Base-by-base conservation (phyloP, 1,140 invertebrate species). In the Agraylea sexmaculata region DNA sequence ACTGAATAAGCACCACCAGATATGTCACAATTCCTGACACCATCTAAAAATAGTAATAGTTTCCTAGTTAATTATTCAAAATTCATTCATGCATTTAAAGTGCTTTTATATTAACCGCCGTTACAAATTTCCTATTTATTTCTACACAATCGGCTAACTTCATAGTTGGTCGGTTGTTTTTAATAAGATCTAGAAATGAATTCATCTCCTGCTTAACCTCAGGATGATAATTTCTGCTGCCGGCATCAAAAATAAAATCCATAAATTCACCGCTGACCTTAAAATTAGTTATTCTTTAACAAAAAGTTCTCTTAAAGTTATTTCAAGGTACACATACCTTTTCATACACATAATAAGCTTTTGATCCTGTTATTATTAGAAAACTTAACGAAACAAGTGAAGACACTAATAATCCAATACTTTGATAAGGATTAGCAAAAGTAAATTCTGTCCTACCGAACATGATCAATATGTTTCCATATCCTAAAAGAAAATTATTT, bases 261-360 rank as follows among this genome's bases (percentile, higher is more conserved):
- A 40, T 28, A 20, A 47, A 47, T 6, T 35, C n/a, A 39, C 19
- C 7, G 29, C 43, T 40, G 8, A 47, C 40, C 45, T 47, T n/a
- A n/a, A 33, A 33, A 25, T n/a, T n/a, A n/a, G n/a, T n/a, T n/a
- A n/a, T n/a, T n/a, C n/a, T n/a, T n/a, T n/a, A n/a, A n/a, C n/a
- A n/a, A n/a, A n/a, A n/a, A n/a, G n/a, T n/a, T n/a, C n/a, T n/a
- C n/a, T n/a, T n/a, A n/a, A n/a, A n/a, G n/a, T n/a, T n/a, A n/a
- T n/a, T n/a, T n/a, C n/a, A n/a, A n/a, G n/a, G n/a, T n/a, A n/a
- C n/a, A n/a, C n/a, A n/a, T n/a, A n/a, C n/a, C n/a, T n/a, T n/a
- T n/a, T n/a, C n/a, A n/a, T n/a, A n/a, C n/a, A n/a, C n/a, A n/a
- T n/a, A n/a, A n/a, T n/a, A n/a, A n/a, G n/a, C n/a, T n/a, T n/a